Conservation (phyloP, 2,888 invertebrate species). For the Harpagoxenus sublaevis region DNA sequence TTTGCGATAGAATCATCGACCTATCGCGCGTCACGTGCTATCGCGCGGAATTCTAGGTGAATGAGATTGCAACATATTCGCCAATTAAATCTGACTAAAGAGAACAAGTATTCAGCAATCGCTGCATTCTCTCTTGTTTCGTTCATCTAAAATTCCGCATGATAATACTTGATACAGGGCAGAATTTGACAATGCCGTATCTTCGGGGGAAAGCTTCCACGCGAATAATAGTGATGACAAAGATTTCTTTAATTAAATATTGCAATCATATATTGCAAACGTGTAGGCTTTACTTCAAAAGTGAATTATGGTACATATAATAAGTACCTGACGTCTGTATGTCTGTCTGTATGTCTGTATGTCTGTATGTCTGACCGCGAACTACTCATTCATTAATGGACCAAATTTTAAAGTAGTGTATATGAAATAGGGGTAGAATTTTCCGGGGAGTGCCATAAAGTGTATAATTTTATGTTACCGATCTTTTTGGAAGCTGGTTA, state of each 20-base stretch:
- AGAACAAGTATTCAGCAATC: background rate
- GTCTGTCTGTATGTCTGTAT: too few relatives aligned
- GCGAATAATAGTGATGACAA: background rate
- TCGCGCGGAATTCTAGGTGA: constrained; percentile 18
- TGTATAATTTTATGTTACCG: too few relatives aligned
- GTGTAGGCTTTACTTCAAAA: background rate
- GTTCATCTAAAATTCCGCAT: background rate
- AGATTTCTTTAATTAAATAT: background rate
- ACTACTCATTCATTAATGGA: too few relatives aligned
- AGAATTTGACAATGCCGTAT: background rate
- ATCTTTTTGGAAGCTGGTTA: too few relatives aligned
- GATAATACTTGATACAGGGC: background rate
- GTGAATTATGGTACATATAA: too few relatives aligned
- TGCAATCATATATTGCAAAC: background rate
- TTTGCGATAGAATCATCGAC: background rate
- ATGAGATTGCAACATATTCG: background rate
- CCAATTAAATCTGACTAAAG: constrained; percentile 3
- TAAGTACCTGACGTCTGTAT: too few relatives aligned
- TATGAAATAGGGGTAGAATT: too few relatives aligned
- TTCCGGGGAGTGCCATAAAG: too few relatives aligned
- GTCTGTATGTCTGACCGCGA: too few relatives aligned
- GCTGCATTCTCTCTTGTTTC: background rate
- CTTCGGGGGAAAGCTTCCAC: background rate
- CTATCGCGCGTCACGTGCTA: background rate
- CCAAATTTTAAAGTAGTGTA: too few relatives aligned